Base-by-base conservation (phyloP, 2,888 invertebrate species). In the Anodontia alba region DNA sequence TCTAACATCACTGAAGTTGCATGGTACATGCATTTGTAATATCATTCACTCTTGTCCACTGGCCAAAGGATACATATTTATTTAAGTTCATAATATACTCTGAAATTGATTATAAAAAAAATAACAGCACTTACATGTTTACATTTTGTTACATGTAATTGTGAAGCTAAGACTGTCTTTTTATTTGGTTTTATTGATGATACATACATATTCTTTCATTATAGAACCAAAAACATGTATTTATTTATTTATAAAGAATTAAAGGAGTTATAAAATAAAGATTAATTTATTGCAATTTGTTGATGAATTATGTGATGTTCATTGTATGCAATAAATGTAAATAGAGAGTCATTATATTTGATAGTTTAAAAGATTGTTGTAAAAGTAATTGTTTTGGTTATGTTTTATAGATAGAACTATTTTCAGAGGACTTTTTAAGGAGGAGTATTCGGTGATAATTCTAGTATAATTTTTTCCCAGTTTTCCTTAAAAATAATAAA, bases 271-370 rank as follows among this genome's bases (percentile, higher is more conserved):
- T 29, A 7, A 57, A n/a, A 29, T n/a, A 8, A 5, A 46, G n/a
- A 20, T 8, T 62, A 62, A 62, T 62, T 62, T 62, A 62, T 62
- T 33, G 33, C 62, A 62, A 62, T 17, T 33, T 33, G 62, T 62
- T 62, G 20, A 33, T 17, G 5, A 54, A 20, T 8, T 54, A 54
- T 29, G 23, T 29, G 10, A 54, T 54, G 38, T 38, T 8, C 7
- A 5, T 10, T 33, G n/a, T 62, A 62, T 62, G 62, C 62, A 62
- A 62, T 62, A 62, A 29, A 2, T 62, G 62, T 62, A 62, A 33
- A 62, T 62, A 33, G 5, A 62, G 62, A 62, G 33, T 62, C 62
- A 31, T 62, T 62, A 62, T 62, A 62, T 62, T 33, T 33, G 31
- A 62, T 62, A 62, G 62, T 38, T 38, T 38, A 38, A 12, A 38